Evolutionary conservation across 1,140 invertebrate species (phyloP), one percentile per base, ranked within the genome.

Genomic region (Lepidurus arcticus): DNA sequence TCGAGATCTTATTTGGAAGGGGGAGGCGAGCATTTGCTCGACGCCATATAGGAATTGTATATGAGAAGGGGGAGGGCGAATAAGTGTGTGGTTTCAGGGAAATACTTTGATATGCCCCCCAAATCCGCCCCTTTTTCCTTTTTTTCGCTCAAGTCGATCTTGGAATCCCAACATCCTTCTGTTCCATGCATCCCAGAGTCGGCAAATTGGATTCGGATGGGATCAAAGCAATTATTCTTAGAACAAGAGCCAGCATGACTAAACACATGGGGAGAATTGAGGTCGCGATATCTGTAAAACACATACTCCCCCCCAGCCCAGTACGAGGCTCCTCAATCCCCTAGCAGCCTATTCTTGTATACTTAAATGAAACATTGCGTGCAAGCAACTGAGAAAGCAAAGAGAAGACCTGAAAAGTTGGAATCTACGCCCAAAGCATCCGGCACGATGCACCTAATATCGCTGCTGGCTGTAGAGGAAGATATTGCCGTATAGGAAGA

Each of bases 221-320:
- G 53, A 65, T 65, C 53, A 65, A 65, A 65, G 53, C 53, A 65
- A 65, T 65, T 65, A 65, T 65, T 65, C 53, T 4, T 16, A 65
- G 53, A 65, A 65, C 53, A 65, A 65, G 53, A 65, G 53, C n/a
- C 53, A 13, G 53, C 53, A 65, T 65, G 53, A 65, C 53, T n/a
- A 65, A 65, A 65, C 53, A 65, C 53, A 65, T 65, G 53, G 53
- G 21, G 53, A 7, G 53, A 65, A 65, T 65, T 65, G 53, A 65
- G 53, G 53, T 65, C 53, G 53, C 53, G 53, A 65, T 65, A 65
- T 65, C 53, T 65, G 53, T 65, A 65, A 65, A 65, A 65, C 53
- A 65, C 53, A 65, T 65, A 65, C 53, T 21, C 45, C 45, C n/a
- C n/a, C 53, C 21, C 7, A 65, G 21, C 53, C 53, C 16, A 65